Evolutionary conservation across 2,113 vertebrate genomes (phyloP).

Genomic region (Monopterus albus): DNA sequence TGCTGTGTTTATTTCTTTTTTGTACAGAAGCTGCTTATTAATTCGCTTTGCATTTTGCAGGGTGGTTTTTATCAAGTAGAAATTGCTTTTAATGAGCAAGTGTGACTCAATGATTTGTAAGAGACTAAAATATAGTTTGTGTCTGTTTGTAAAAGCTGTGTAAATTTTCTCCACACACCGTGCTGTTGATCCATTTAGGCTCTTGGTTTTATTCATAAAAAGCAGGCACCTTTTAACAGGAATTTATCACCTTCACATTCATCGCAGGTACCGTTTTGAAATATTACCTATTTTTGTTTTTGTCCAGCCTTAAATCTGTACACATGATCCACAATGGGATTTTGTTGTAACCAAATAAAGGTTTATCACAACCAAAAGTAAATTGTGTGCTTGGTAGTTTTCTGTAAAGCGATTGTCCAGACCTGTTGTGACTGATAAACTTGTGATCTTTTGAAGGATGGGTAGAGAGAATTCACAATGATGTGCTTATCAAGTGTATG

Average conservation of each 20-base stretch:
- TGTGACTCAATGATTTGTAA: conserved; percentile 34
- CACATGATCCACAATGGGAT: conserved; percentile 23
- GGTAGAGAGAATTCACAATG: too few relatives aligned
- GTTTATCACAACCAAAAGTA: conserved; percentile 34
- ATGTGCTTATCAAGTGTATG: too few relatives aligned
- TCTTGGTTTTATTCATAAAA: conserved; percentile 11
- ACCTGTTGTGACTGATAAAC: too few relatives aligned
- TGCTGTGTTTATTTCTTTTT: conserved; percentile 3
- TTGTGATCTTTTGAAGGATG: too few relatives aligned
- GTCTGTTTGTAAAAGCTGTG: conserved; percentile 41
- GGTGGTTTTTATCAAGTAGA: conserved; percentile 62
- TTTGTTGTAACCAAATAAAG: conserved; percentile 69
- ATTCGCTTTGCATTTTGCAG: conserved; percentile 41
- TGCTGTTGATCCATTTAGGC: conserved; percentile 1
- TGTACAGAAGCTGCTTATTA: conserved; percentile 55
- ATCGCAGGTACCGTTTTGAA: conserved; percentile 3
- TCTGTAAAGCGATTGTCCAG: too few relatives aligned
- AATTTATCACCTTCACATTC: conserved; percentile 22
- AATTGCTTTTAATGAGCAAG: conserved; percentile 41
- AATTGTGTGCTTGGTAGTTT: too few relatives aligned
- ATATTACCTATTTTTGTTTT: background rate
- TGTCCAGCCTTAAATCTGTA: conserved; percentile 11
- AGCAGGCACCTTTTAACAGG: background rate
- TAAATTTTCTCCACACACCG: conserved; percentile 21
- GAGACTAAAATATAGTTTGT: conserved; percentile 49